A percentile compares a stretch with the other conserved stretches of the same genome.
Conservation (phyloP, 2,113 vertebrate genomes). For the Silurus asotus region DNA sequence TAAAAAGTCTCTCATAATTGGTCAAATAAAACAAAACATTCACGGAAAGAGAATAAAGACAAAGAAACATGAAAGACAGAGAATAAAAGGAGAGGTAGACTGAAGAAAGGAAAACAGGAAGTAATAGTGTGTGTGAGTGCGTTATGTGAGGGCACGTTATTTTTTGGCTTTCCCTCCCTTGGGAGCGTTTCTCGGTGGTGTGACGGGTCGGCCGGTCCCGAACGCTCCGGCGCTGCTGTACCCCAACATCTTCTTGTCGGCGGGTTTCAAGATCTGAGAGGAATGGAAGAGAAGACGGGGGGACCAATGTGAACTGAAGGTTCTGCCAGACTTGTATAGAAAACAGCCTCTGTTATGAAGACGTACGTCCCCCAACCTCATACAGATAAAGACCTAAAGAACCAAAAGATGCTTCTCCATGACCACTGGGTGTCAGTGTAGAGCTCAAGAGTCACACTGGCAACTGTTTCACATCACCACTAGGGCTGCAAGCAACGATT, state of each 20-base stretch:
- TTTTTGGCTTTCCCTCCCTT: conserved; percentile 85
- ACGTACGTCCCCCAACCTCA: not conserved
- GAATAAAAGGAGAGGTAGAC: conserved; percentile 62
- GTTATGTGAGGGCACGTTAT: conserved; percentile 66
- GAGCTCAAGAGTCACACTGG: not conserved
- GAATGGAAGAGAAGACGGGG: not conserved
- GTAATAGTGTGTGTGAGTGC: conserved; percentile 41
- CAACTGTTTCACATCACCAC: not conserved
- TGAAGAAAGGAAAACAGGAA: conserved; percentile 68
- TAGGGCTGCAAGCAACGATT: too few relatives aligned
- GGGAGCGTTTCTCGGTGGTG: conserved; percentile 87
- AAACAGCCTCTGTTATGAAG: too few relatives aligned
- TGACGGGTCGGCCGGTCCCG: conserved; percentile 84
- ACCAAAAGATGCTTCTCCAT: not conserved
- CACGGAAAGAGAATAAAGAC: conserved; percentile 63
- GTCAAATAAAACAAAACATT: conserved; percentile 50
- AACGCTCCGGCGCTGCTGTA: conserved; percentile 85
- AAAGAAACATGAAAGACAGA: conserved; percentile 72
- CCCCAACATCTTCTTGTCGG: conserved; percentile 87
- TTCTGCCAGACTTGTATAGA: too few relatives aligned
- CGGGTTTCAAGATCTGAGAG: conserved; percentile 75
- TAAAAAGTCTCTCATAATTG: conserved; percentile 16
- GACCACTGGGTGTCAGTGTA: not conserved
- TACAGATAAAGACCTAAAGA: not conserved
- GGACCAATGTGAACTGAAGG: too few relatives aligned